phyloP scores from a whole-genome alignment of 2,113 vertebrate species.

The Chloropsis cyanopogon region DNA sequence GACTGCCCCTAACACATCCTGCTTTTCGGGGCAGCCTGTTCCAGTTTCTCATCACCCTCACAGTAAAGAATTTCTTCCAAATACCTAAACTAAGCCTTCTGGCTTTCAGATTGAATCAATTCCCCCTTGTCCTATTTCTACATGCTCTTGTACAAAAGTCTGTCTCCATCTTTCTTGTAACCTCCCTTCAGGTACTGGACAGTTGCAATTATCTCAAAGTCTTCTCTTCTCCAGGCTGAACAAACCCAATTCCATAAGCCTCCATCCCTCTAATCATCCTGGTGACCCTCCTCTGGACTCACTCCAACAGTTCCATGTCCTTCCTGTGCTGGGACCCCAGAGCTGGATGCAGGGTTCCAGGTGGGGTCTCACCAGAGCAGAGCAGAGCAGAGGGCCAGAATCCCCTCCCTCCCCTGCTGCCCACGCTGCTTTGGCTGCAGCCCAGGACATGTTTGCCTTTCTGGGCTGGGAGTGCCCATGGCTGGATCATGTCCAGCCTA shows the following conservation, averaged over 20 bases:
- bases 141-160: not conserved
- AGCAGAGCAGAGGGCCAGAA: not conserved
- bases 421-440: not conserved
- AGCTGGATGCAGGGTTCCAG: not conserved
- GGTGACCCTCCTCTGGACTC: not conserved
- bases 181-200: not conserved
- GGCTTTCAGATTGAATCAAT: not conserved
- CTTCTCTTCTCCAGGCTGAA: not conserved
- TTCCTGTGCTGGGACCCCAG: not conserved
- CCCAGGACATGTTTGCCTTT: not conserved
- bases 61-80: not conserved
- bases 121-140: not conserved
- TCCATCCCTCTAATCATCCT: not conserved
- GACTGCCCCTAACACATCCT: not conserved
- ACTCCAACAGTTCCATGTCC: rapidly evolving
- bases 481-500: not conserved
- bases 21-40: not conserved
- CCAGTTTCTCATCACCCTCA: not conserved
- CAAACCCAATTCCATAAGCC: not conserved
- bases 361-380: not conserved
- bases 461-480: not conserved
- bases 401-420: not conserved
- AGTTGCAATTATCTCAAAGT: not conserved
- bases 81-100: not conserved
- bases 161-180: not conserved